Evolutionary conservation across 2,888 invertebrate genomes (phyloP).

Genomic region (Trachelus tabidus): DNA sequence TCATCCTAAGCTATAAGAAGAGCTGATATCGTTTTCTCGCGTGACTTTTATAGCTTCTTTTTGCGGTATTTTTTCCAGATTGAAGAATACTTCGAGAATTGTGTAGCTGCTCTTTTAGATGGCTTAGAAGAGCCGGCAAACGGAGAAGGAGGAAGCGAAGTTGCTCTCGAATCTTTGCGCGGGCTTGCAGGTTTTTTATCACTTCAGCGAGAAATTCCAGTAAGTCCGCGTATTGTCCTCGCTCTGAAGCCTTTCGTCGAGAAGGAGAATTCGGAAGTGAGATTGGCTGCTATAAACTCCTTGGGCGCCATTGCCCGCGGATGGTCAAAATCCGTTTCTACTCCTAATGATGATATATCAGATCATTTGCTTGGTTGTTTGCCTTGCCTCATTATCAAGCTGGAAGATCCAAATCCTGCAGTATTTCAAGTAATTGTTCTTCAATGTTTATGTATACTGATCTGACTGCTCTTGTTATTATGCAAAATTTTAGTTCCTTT

Average conservation of each 20-base stretch:
- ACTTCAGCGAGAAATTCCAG: conserved; percentile 42
- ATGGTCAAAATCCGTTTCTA: conserved; percentile 42
- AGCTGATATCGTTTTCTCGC: neutral
- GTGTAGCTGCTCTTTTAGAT: conserved; percentile 51
- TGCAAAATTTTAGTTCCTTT: neutral
- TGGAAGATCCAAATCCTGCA: conserved; percentile 48
- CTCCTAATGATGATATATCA: conserved; percentile 40
- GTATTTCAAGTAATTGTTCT: conserved; percentile 41
- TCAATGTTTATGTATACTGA: neutral
- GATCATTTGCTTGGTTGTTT: conserved; percentile 57
- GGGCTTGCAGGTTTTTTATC: conserved; percentile 52
- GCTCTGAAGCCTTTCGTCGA: conserved; percentile 59
- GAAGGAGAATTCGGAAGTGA: conserved; percentile 57
- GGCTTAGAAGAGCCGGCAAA: conserved; percentile 55
- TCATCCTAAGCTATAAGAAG: neutral
- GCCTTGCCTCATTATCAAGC: conserved; percentile 52
- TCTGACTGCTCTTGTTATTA: neutral
- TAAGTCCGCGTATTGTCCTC: conserved; percentile 54
- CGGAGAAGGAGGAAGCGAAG: conserved; percentile 49
- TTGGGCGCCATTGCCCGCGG: conserved; percentile 46
- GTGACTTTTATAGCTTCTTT: neutral
- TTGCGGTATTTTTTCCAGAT: conserved; percentile 31
- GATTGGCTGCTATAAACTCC: conserved; percentile 52
- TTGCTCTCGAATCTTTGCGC: conserved; percentile 53
- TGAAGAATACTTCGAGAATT: conserved; percentile 54